Conservation (phyloP, 2,888 invertebrate genomes). For the Pardosa pseudoannulata region DNA sequence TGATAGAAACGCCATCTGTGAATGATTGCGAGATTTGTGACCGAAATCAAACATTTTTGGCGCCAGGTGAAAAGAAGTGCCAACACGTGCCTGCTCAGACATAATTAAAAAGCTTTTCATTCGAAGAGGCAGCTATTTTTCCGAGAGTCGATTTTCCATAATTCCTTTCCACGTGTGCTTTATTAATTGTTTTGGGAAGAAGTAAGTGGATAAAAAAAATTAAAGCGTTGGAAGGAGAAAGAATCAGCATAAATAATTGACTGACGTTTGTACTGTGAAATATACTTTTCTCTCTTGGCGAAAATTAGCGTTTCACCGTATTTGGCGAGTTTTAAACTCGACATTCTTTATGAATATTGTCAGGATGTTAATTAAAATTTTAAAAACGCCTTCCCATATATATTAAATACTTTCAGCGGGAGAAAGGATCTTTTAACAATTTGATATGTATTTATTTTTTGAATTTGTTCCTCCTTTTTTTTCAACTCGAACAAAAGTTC, state of each 20-base stretch:
- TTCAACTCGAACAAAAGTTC: too few species aligned
- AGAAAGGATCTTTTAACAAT: neutral
- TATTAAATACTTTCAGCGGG: neutral
- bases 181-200: too few species aligned
- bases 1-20: conserved; percentile 3
- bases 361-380: neutral
- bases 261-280: too few species aligned
- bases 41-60: neutral
- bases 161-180: too few species aligned
- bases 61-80: neutral
- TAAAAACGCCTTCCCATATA: neutral
- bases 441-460: too few species aligned
- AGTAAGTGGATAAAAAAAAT: too few species aligned
- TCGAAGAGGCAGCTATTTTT: neutral
- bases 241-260: too few species aligned
- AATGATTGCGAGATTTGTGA: neutral
- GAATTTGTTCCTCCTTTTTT: too few species aligned
- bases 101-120: neutral
- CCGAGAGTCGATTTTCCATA: neutral
- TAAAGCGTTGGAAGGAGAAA: too few species aligned
- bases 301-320: neutral
- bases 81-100: neutral
- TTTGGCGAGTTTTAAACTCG: neutral
- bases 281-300: too few species aligned
- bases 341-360: conserved; percentile 1